Percentiles rank a stretch among this genome's conserved stretches.
Conservation (phyloP, 2,113 vertebrate species). For the Chaenogobius annularis region DNA sequence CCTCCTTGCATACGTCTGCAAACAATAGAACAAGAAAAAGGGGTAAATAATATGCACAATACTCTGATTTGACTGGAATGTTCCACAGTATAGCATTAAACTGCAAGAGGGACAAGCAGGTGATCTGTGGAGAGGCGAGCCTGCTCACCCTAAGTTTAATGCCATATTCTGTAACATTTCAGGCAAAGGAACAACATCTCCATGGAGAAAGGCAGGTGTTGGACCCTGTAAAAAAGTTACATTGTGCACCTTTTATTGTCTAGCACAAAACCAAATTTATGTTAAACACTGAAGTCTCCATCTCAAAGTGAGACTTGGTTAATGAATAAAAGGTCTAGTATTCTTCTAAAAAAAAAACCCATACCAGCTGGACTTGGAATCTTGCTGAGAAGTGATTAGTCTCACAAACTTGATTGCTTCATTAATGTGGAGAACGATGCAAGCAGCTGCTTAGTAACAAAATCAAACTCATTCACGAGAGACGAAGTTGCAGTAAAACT, state of each 20-base stretch:
- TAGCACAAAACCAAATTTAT: background rate
- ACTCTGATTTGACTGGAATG: too few species aligned
- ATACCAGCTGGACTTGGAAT: background rate
- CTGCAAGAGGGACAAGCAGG: too few species aligned
- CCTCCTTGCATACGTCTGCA: constrained; percentile 87
- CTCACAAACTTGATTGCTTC: background rate
- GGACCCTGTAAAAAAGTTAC: background rate
- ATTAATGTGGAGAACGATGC: background rate
- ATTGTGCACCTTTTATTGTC: too few species aligned
- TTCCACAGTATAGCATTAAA: too few species aligned
- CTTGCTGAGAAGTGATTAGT: background rate
- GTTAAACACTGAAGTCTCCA: too few species aligned
- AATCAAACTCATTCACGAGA: constrained; percentile 24
- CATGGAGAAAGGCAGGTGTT: too few species aligned
- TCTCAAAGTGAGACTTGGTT: constrained; percentile 13
- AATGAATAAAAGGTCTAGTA: constrained; percentile 17
- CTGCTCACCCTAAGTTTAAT: too few species aligned
- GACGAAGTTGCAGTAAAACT: constrained; percentile 9
- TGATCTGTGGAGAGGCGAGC: too few species aligned
- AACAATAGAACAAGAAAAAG: background rate
- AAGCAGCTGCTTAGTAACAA: constrained; percentile 20
- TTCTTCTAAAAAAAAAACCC: constrained; percentile 2
- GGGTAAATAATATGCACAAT: too few species aligned
- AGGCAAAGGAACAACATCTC: too few species aligned
- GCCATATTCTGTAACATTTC: too few species aligned